phyloP scores from a whole-genome alignment of 2,113 vertebrate genomes.

The Psammodynastes pulverulentus region DNA sequence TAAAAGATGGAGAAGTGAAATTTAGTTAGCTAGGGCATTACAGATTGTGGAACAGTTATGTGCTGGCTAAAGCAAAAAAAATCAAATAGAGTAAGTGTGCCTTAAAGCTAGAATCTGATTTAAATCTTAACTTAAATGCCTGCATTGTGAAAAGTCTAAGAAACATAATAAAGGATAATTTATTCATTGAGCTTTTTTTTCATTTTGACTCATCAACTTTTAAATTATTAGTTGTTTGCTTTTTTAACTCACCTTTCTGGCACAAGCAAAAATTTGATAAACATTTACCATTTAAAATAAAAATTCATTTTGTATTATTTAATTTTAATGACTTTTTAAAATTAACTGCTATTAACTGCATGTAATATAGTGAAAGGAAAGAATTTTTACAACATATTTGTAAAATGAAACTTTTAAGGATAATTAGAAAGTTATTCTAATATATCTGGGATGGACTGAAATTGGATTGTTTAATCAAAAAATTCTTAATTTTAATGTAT shows the following conservation, averaged over 20 bases:
- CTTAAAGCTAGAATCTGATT: neutral
- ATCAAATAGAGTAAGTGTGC: neutral
- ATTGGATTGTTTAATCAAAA: neutral
- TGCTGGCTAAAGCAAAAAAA: neutral
- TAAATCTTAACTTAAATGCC: neutral
- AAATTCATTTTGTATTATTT: neutral
- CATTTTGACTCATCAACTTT: neutral
- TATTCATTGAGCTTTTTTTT: neutral
- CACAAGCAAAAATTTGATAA: neutral
- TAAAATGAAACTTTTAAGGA: neutral
- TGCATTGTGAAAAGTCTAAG: neutral
- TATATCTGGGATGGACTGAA: neutral
- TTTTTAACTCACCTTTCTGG: neutral
- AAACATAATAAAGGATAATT: neutral
- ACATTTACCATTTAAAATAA: neutral
- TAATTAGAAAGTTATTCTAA: neutral
- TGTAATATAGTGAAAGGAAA: neutral
- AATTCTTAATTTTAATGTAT: neutral
- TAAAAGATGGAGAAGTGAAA: neutral
- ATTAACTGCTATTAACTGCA: neutral
- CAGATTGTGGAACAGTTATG: neutral
- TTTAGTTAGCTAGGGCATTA: neutral
- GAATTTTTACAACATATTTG: neutral
- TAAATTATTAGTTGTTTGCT: neutral
- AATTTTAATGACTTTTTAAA: neutral